Base-by-base conservation (phyloP, 2,113 vertebrate species). In the Crotophaga sulcirostris region DNA sequence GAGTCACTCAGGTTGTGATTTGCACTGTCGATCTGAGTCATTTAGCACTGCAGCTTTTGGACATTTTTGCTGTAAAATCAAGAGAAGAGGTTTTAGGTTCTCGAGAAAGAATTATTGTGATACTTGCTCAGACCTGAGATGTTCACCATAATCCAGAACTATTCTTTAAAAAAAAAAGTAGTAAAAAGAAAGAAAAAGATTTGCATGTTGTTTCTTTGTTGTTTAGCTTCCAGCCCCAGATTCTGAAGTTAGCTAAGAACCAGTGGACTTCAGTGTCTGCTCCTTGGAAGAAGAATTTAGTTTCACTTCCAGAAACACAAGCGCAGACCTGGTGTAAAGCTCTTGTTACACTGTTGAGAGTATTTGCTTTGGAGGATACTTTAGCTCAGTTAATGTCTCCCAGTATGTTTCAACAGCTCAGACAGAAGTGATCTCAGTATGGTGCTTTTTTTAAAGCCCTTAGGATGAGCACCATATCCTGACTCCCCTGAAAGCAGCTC, bases 261-360 rank as follows among this genome's bases (percentile, higher is more conserved):
- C 54, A 51, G 31, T 19, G 26, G 58, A 54, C 10, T 55, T 67
- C n/a, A 20, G 19, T 26, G 13, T 13, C 64, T 54, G 3, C 36
- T 78, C 58, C 29, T n/a, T 59, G 54, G n/a, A 69, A 29, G 11
- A 59, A 42, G 47, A 64, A 24, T 49, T 63, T 42, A 64, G 44
- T 20, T 20, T 45, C 12, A 34, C 3, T 8, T 25, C 14, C 36
- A 29, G 31, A 62, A 67, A 44, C 28, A 51, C 29, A 58, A 68
- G n/a, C 36, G 52, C 47, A 58, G n/a, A 68, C 11, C n/a, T 74
- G 8, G 13, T 19, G 11, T 49, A 68, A 64, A 52, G 38, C 31
- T 91, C 56, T 74, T 0, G 0, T 70, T n/a, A 31, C 16, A 20
- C 17, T 1, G 3, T 44, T 66, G 44, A 51, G 33, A 70, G 16